Evolutionary conservation across 2,888 invertebrate species (phyloP).

Genomic region (Cordilura impudica): DNA sequence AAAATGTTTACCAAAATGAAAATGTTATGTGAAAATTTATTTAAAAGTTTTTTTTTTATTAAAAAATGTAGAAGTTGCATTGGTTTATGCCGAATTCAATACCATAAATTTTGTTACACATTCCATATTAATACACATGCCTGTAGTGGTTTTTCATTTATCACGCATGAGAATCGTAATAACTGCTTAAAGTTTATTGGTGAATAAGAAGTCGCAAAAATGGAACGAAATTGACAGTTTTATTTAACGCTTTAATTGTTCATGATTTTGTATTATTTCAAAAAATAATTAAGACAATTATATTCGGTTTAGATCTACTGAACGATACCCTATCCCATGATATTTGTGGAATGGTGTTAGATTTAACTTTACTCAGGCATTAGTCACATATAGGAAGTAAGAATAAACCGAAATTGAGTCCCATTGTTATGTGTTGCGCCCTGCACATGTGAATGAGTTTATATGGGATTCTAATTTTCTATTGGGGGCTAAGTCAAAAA

Average conservation of each 20-base stretch:
- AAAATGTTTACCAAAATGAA: not conserved
- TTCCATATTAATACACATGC: not conserved
- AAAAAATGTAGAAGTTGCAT: not conserved
- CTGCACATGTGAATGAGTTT: too few species aligned
- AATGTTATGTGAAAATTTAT: not conserved
- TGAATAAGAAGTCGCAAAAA: slow-evolving; percentile 30
- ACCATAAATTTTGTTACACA: not conserved
- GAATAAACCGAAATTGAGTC: too few species aligned
- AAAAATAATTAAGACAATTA: too few species aligned
- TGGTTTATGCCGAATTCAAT: not conserved
- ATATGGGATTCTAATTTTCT: too few species aligned
- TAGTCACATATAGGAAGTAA: too few species aligned
- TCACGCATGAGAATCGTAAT: not conserved
- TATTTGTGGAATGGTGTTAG: too few species aligned
- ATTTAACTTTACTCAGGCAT: too few species aligned
- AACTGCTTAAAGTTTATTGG: slow-evolving; percentile 38
- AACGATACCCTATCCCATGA: too few species aligned
- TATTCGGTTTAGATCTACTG: too few species aligned
- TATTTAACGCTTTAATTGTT: slow-evolving; percentile 48
- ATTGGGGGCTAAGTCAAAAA: too few species aligned
- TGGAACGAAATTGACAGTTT: slow-evolving; percentile 46
- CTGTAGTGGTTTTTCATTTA: not conserved
- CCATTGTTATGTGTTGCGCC: too few species aligned
- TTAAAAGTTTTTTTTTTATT: not conserved
- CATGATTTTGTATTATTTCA: too few species aligned